Evolutionary conservation across 2,888 invertebrate genomes (phyloP), one percentile per base, ranked within the genome.

Genomic region (Branchellion lobata): DNA sequence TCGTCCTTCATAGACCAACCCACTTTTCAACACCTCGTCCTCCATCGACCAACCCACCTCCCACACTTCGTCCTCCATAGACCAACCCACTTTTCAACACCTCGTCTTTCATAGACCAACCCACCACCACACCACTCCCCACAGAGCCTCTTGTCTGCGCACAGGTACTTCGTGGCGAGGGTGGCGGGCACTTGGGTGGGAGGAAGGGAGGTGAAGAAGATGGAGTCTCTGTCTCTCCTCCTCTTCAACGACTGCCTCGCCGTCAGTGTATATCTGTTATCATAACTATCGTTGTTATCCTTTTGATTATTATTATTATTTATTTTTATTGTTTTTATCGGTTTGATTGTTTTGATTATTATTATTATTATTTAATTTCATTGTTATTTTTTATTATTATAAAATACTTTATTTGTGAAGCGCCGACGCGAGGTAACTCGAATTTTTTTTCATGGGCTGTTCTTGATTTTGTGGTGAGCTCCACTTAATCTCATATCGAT

Each of bases 171-270:
- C 87, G 91, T 96, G 80, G 91, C 92, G 36, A 92, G 92, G 85
- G 92, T 94, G 85, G 95, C 96, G 87, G 94, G 95, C 78, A 92
- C 93, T 81, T 95, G 96, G 88, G 93, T 95, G 85, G 85, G 86
- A 0, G 86, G 87, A 68, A 92, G 92, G 79, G 88, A 95, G 72
- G 93, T 93, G 82, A 93, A 94, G 27, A 91, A 94, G 83, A 96
- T 96, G 75, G 92, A 93, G 87, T 92, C 92, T 83, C 90, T 97
- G 81, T 92, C 94, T 83, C 89, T 98, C 83, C 96, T 96, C 88
- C 90, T 98, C 33, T 98, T 98, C 88, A 94, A 94, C 51, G 97
- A 98, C 89, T 93, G 93, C 81, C 91, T 97, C 86, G 96, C 96
- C 90, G 94, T 97, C 85, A 83, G 85, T 53, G n/a, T n/a, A n/a